A percentile compares a stretch with the other conserved stretches of the same genome.
Evolutionary conservation across 2,113 vertebrate genomes (phyloP).

Genomic region (Halichoerus grypus): DNA sequence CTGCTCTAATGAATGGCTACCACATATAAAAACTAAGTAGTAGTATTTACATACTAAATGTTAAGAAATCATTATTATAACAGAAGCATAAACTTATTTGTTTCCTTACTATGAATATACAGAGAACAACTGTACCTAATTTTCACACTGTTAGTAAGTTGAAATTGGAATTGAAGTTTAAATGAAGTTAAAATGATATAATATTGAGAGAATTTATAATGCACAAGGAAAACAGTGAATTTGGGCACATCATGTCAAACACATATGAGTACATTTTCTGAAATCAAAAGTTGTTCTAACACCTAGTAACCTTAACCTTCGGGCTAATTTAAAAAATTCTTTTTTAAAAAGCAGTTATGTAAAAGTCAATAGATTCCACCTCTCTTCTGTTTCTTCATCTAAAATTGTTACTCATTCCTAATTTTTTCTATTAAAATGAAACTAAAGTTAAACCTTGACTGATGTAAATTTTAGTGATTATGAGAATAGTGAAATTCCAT

Average conservation of each 20-base stretch:
- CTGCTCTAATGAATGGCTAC: neutral
- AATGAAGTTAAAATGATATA: neutral
- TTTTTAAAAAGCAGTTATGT: neutral
- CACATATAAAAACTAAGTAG: neutral
- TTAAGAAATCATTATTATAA: neutral
- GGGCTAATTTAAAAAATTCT: neutral
- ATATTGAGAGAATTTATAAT: neutral
- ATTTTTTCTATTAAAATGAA: conserved; percentile 25
- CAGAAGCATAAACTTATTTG: neutral
- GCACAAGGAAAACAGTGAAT: neutral
- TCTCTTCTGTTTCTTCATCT: neutral
- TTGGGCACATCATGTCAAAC: neutral
- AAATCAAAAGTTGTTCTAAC: neutral
- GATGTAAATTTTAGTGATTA: neutral
- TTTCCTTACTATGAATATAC: neutral
- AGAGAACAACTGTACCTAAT: neutral
- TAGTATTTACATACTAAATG: neutral
- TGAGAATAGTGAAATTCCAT: neutral
- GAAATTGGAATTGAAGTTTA: neutral
- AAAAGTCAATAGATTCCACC: neutral
- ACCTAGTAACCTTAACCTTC: neutral
- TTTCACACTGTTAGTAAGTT: neutral
- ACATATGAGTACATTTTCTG: neutral
- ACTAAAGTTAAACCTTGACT: neutral
- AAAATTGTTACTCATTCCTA: neutral